phyloP scores from a whole-genome alignment of 2,888 invertebrate genomes.

The Metopia argyrocephala region DNA sequence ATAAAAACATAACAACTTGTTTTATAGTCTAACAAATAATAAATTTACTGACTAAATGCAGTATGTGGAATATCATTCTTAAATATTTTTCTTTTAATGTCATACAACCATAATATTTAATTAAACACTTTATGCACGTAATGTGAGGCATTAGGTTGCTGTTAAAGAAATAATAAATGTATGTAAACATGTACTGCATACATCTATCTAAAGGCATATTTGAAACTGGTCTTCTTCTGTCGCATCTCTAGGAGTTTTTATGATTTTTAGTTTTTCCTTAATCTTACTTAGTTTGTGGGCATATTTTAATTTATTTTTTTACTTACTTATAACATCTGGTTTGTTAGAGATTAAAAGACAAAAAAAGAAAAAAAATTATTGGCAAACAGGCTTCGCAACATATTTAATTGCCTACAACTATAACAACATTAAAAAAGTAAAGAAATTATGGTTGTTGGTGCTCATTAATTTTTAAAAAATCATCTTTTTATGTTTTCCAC shows the following conservation, averaged over 20 bases:
- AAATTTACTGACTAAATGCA: too few relatives aligned
- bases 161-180: neutral
- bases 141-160: constrained; percentile 55
- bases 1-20: too few relatives aligned
- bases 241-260: neutral
- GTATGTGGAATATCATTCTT: too few relatives aligned
- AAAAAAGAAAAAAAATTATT: neutral
- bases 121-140: constrained; percentile 47
- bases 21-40: too few relatives aligned
- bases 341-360: constrained; percentile 1
- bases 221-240: constrained; percentile 3
- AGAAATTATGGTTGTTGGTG: too few relatives aligned
- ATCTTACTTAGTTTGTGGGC: neutral
- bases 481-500: too few relatives aligned
- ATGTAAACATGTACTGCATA: neutral
- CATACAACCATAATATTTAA: constrained; percentile 29
- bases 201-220: too few relatives aligned
- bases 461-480: too few relatives aligned
- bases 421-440: neutral
- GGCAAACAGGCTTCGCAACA: constrained; percentile 34
- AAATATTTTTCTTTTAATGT: too few relatives aligned
- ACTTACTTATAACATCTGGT: constrained; percentile 33
- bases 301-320: constrained; percentile 27
- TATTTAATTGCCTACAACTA: neutral
- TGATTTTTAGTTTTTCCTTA: neutral